Conservation (phyloP, 2,888 invertebrate genomes). For the Labia minor region DNA sequence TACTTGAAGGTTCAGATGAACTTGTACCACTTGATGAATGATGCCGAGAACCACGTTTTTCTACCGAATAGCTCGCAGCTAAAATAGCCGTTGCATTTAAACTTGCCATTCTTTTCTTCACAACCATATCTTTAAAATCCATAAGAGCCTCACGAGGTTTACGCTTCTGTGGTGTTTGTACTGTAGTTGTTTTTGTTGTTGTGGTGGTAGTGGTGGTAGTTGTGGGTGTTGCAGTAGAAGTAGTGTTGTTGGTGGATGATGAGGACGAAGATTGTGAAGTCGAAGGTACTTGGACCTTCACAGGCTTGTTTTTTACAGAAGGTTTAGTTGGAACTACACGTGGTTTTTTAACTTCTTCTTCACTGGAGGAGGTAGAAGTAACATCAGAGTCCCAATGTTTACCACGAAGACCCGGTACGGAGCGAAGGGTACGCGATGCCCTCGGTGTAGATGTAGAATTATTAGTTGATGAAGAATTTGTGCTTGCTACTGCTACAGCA, state of each 20-base stretch:
- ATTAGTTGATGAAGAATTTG: slow-evolving; percentile 15
- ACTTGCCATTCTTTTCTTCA: slow-evolving; percentile 83
- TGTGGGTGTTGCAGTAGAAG: slow-evolving; percentile 16
- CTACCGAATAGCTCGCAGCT: slow-evolving; percentile 69
- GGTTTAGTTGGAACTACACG: too few relatives aligned
- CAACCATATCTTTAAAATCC: slow-evolving; percentile 79
- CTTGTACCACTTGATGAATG: slow-evolving; percentile 13
- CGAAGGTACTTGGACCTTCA: too few relatives aligned
- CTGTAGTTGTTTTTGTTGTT: slow-evolving; percentile 16
- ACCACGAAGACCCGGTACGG: slow-evolving; percentile 63
- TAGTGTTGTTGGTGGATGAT: background rate
- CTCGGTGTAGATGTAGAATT: slow-evolving; percentile 27
- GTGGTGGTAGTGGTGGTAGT: slow-evolving; percentile 14
- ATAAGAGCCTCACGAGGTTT: slow-evolving; percentile 54
- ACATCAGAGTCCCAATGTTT: slow-evolving; percentile 78
- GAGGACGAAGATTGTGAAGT: slow-evolving; percentile 34
- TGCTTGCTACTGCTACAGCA: slow-evolving; percentile 18
- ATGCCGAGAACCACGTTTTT: slow-evolving; percentile 40
- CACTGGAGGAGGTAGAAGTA: slow-evolving; percentile 43
- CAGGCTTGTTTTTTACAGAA: too few relatives aligned
- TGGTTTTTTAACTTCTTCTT: slow-evolving; percentile 15
- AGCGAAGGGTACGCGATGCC: slow-evolving; percentile 48
- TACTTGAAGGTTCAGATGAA: background rate
- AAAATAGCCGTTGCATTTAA: slow-evolving; percentile 82
- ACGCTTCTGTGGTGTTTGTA: slow-evolving; percentile 30